phyloP scores from a whole-genome alignment of 2,113 vertebrate species.

The Silurus glanis region DNA sequence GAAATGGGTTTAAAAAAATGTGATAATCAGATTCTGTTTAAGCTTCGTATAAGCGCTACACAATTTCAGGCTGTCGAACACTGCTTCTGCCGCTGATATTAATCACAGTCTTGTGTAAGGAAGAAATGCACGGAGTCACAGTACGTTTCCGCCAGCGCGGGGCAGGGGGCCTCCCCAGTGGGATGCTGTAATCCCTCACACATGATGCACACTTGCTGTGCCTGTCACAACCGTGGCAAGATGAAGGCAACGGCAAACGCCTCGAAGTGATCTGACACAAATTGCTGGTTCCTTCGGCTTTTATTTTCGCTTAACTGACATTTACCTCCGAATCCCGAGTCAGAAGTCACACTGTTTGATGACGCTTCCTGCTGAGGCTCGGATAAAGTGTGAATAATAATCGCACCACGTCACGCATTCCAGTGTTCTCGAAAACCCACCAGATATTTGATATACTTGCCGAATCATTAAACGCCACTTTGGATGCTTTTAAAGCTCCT shows the following conservation, averaged over 20 bases:
- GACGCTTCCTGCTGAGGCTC: slow-evolving; percentile 15
- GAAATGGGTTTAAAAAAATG: not conserved
- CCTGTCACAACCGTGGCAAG: slow-evolving; percentile 23
- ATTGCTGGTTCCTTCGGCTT: slow-evolving; percentile 8
- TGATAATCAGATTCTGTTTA: slow-evolving; percentile 19
- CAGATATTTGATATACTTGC: not conserved
- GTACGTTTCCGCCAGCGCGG: slow-evolving; percentile 11
- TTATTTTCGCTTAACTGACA: slow-evolving; percentile 38
- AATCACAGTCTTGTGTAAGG: slow-evolving; percentile 40
- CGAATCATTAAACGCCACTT: slow-evolving; percentile 8
- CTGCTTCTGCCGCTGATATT: slow-evolving; percentile 34
- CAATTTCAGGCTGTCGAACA: slow-evolving; percentile 15
- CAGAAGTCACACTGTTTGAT: slow-evolving; percentile 5
- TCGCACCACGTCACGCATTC: not conserved
- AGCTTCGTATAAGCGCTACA: slow-evolving; percentile 1
- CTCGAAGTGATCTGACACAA: slow-evolving; percentile 31
- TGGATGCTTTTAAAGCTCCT: not conserved
- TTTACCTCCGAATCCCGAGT: slow-evolving; percentile 7
- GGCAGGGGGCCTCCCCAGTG: slow-evolving; percentile 29
- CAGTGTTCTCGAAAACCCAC: not conserved
- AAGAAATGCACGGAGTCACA: slow-evolving; percentile 33
- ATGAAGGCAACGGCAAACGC: slow-evolving; percentile 22
- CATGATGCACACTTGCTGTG: slow-evolving; percentile 18
- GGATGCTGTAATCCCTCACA: slow-evolving; percentile 32
- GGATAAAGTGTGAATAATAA: slow-evolving; percentile 12